Evolutionary conservation across 2,113 vertebrate species (phyloP).

Genomic region (Anarrhichthys ocellatus): DNA sequence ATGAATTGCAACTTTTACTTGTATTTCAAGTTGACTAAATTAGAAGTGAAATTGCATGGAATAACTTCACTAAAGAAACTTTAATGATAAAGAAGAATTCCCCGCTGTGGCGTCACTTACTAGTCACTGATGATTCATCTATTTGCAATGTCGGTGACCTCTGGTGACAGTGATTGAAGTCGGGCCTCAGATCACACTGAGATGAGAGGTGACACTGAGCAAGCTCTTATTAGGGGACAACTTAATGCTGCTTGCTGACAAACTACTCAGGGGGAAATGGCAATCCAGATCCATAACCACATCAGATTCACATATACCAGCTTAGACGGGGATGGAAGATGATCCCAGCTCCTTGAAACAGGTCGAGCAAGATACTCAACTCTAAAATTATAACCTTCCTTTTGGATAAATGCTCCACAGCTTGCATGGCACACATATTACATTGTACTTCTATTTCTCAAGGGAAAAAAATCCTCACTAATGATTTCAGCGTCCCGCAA

Average conservation of each 20-base stretch:
- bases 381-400: constrained; percentile 10
- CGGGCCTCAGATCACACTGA: constrained; percentile 25
- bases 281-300: constrained; percentile 34
- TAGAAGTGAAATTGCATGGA: not conserved
- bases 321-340: constrained; percentile 12
- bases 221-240: constrained; percentile 34
- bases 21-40: not conserved
- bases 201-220: constrained; percentile 53
- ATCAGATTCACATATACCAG: constrained; percentile 38
- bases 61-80: not conserved
- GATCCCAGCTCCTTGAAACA: constrained; percentile 32
- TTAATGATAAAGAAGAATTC: no score
- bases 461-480: constrained; percentile 6
- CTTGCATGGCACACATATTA: constrained; percentile 7
- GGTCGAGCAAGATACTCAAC: constrained; percentile 8
- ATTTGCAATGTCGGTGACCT: constrained; percentile 12
- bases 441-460: constrained; percentile 23
- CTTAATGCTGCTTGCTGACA: constrained; percentile 39
- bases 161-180: constrained; percentile 15
- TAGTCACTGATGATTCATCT: not conserved
- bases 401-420: not conserved
- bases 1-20: not conserved
- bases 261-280: constrained; percentile 38
- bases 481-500: constrained; percentile 29
- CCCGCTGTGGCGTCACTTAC: no score